A percentile compares a stretch with the other conserved stretches of the same genome.
Evolutionary conservation across 2,797 vertebrate genomes (phyloP).

Genomic region (Pipistrellus nathusii): DNA sequence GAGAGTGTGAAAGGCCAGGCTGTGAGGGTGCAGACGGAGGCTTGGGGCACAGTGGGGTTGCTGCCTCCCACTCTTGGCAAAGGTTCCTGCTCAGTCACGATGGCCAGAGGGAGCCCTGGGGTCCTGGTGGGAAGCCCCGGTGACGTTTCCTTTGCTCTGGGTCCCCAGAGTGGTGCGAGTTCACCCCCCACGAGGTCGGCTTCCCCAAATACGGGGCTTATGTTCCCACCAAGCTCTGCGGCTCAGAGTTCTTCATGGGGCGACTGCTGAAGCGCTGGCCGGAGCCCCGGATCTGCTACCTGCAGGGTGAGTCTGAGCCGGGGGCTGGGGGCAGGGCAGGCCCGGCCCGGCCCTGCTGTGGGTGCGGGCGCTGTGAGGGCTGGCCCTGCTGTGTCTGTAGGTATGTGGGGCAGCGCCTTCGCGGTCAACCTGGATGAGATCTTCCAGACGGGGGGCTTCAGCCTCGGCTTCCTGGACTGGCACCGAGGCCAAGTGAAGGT

Average conservation of each 20-base stretch:
- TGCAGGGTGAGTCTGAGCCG: conserved; percentile 85
- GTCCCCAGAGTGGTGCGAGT: conserved; percentile 90
- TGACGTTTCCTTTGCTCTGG: conserved; percentile 54
- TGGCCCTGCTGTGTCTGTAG: conserved; percentile 74
- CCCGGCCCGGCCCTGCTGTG: rapidly evolving
- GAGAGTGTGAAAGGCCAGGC: background rate
- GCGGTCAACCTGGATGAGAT: conserved; percentile 90
- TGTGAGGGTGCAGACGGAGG: background rate
- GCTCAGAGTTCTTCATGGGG: conserved; percentile 91
- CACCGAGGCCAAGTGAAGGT: conserved; percentile 83
- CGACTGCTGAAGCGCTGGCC: conserved; percentile 82
- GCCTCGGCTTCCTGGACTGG: conserved; percentile 84
- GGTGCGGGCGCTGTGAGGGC: background rate
- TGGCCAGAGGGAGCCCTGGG: no score
- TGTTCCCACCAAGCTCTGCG: conserved; percentile 87
- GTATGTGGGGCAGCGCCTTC: conserved; percentile 91
- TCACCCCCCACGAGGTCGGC: conserved; percentile 89
- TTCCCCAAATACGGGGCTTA: conserved; percentile 90
- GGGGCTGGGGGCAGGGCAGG: background rate
- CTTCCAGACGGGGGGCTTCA: conserved; percentile 82
- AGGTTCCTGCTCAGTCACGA: background rate
- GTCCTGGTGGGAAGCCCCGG: background rate
- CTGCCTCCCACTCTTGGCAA: background rate
- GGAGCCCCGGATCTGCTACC: conserved; percentile 89
- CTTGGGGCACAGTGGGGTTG: background rate